These are phyloP conservation scores for Andrena praecox DNA, from an alignment of 2,888 invertebrate genomes.

Conservation along the genomic window DNA sequence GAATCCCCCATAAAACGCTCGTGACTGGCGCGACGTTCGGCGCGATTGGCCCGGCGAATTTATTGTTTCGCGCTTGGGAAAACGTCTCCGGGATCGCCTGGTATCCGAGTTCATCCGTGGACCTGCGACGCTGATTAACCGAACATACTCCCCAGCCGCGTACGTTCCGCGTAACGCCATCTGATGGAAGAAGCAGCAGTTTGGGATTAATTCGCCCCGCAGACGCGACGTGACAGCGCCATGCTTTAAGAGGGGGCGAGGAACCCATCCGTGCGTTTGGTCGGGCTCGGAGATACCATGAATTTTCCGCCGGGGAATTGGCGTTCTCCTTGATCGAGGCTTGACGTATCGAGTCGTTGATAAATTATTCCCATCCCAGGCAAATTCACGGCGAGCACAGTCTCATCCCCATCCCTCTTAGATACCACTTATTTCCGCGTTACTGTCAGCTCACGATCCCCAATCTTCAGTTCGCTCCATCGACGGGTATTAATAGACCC, in stretches of 20 bases:
- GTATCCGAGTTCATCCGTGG: conserved; percentile 17
- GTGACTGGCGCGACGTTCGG: neutral
- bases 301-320: conserved; percentile 24
- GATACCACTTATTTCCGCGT: neutral
- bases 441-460: neutral
- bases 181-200: conserved; percentile 30
- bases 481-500: neutral
- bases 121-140: conserved; percentile 38
- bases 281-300: conserved; percentile 33
- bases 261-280: conserved; percentile 19
- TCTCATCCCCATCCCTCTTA: neutral
- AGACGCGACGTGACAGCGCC: conserved; percentile 22
- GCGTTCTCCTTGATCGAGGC: conserved; percentile 11
- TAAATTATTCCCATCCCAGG: conserved; percentile 38
- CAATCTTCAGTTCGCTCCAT: neutral
- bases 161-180: conserved; percentile 22
- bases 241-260: conserved; percentile 23
- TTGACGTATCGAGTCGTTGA: conserved; percentile 25
- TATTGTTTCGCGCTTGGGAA: conserved; percentile 9
- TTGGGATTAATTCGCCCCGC: conserved; percentile 53
- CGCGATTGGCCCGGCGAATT: neutral
- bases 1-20: neutral
- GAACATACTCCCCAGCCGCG: neutral
- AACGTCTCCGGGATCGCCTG: conserved; percentile 3
- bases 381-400: conserved; percentile 7